Evolutionary conservation across 2,113 vertebrate species (phyloP), one percentile per base, ranked within the genome.

Genomic region (Rousettus leschenaultii): DNA sequence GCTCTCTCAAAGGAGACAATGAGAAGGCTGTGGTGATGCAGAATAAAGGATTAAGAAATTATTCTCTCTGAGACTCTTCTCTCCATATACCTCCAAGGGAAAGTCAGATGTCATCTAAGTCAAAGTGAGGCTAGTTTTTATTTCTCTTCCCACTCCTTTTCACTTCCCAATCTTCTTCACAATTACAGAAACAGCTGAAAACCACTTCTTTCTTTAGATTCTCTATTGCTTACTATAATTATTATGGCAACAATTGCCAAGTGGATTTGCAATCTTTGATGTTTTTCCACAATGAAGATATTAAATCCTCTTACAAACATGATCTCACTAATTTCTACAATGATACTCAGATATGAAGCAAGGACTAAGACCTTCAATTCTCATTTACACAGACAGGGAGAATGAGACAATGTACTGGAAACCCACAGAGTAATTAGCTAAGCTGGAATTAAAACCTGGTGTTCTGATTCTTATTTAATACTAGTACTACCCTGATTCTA

Each of bases 201-300:
- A 22, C 21, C 26, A 83, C 59, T 90, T 79, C 63, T 53, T 19
- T 85, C 57, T 94, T 96, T 63, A 96, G 48, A 89, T 45, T 68
- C 71, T 79, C 22, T 86, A 63, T 91, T 87, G 74, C 95, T 94
- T 74, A 86, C 91, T 96, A 21, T 73, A 93, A 96, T 86, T 77
- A 91, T 79, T 57, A 70, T 89, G 87, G 92, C 86, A 96, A 95
- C 40, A 78, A 83, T 88, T 96, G 63, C 92, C 95, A 68, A 63
- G 78, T 79, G 43, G 91, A 51, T 96, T 96, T 91, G 96, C 55
- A 90, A 85, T 98, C 96, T 95, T 89, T 87, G 63, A 96, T 95
- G 89, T 95, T 97, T 95, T 89, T 78, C 89, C 95, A 94, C 88
- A 94, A 26, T 88, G 95, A 93, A 95, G 70, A 96, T 92, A 94